A percentile compares a stretch with the other conserved stretches of the same genome.
Evolutionary conservation across 2,797 vertebrate species (phyloP).

Genomic region (Sebastes alutus): DNA sequence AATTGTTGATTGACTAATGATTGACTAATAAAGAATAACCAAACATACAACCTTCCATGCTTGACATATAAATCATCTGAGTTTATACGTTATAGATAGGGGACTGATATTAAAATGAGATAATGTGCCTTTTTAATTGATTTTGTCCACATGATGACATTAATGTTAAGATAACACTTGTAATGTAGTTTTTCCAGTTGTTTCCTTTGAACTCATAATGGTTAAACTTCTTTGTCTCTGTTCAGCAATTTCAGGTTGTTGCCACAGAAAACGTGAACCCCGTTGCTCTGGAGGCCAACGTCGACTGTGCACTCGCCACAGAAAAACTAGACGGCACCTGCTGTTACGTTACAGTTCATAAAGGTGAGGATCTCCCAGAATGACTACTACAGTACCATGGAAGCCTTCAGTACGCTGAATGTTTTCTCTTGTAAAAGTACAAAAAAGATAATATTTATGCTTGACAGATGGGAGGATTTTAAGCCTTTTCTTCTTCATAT

Average conservation of each 20-base stretch:
- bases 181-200: background rate
- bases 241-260: slow-evolving; percentile 91
- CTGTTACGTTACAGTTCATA: slow-evolving; percentile 89
- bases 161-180: no score
- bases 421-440: background rate
- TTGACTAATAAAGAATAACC: no score
- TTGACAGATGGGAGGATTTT: background rate
- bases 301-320: slow-evolving; percentile 86
- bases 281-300: slow-evolving; percentile 84
- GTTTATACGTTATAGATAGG: no score
- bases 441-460: no score
- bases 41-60: no score
- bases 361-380: slow-evolving; percentile 77
- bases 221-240: background rate
- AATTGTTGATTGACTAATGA: no score
- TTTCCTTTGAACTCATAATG: background rate
- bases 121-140: background rate
- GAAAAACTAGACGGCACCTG: slow-evolving; percentile 97
- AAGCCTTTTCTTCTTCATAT: background rate
- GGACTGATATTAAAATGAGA: background rate
- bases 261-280: slow-evolving; percentile 89
- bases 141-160: background rate
- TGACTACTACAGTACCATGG: accelerated
- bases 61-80: no score
- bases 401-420: background rate